phyloP scores from a whole-genome alignment of 2,888 invertebrate genomes.

The Cephus rjabovi region DNA sequence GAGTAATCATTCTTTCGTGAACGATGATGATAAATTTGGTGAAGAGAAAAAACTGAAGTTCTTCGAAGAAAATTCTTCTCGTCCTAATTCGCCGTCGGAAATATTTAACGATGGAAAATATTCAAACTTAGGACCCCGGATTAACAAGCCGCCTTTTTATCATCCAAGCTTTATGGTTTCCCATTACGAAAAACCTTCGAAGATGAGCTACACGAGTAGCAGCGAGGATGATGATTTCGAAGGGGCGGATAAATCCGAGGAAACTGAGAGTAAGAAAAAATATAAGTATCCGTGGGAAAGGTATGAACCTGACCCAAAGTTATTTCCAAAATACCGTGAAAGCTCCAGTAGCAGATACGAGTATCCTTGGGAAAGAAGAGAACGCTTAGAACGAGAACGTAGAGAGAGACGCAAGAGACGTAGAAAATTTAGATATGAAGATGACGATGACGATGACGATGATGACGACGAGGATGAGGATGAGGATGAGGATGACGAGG shows the following conservation, averaged over 20 bases:
- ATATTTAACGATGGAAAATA: constrained; percentile 53
- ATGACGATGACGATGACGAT: constrained; percentile 32
- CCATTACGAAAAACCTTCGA: constrained; percentile 31
- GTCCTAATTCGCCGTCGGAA: constrained; percentile 56
- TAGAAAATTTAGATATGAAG: constrained; percentile 21
- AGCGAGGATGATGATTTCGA: constrained; percentile 23
- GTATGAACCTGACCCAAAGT: constrained; percentile 30
- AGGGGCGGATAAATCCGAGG: constrained; percentile 23
- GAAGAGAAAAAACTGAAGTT: constrained; percentile 38
- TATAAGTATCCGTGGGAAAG: constrained; percentile 55
- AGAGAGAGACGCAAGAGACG: constrained; percentile 21
- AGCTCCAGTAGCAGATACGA: constrained; percentile 43
- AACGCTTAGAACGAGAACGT: constrained; percentile 35
- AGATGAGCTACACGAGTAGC: constrained; percentile 8
- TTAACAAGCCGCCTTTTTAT: constrained; percentile 55
- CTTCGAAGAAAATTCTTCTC: constrained; percentile 17
- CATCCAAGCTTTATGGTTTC: constrained; percentile 50
- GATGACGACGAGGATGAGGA: constrained; percentile 31
- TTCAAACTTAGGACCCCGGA: constrained; percentile 50
- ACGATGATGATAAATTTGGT: constrained; percentile 13
- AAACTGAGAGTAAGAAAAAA: constrained; percentile 34
- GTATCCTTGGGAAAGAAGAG: constrained; percentile 61
- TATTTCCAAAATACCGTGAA: constrained; percentile 30
- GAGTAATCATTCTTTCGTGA: too few species aligned
- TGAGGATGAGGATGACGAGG: constrained; percentile 18